Base-by-base conservation (phyloP, 2,113 vertebrate species). In the Callipepla squamata region DNA sequence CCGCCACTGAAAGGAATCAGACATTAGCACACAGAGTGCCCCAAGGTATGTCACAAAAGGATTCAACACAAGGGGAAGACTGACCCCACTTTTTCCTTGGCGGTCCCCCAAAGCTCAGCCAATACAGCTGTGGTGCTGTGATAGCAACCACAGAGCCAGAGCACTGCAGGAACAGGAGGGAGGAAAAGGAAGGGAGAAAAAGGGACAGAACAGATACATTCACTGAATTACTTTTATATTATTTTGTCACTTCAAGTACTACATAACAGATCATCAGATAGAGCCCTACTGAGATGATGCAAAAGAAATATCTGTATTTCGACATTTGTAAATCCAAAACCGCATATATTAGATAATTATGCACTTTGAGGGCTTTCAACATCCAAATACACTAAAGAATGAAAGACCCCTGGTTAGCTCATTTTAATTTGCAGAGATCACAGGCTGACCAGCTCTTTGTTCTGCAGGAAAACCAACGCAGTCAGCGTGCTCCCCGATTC, bases 81-180 rank as follows among this genome's bases (percentile, higher is more conserved):
- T 67, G 73, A 87, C 75, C 72, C 92, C 87, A 74, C 51, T 93
- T 86, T 77, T 87, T 82, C 83, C 70, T 84, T 95, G 78, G 88
- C 20, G 0, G 69, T 58, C 5, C 67, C 92, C 72, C 72, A 82
- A 62, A 91, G 72, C 73, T 81, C 90, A 91, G 58, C 87, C 94
- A 95, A 68, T 68, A 79, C 73, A 93, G 85, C 82, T 92, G 89
- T 66, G 91, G 20, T 65, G 77, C 66, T 90, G 73, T 15, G 65
- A 40, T 91, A 91, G 7, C 89, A 80, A 13, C 34, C 48, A 5
- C 1, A 13, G 30, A 94, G 91, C 76, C 89, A 96, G 75, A 82
- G 63, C 61, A 59, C 91, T 5, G 3, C 75, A 85, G 81, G 79
- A 93, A 79, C 61, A 80, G 63, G 45, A 96, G 78, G 50, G n/a